Evolutionary conservation across 1,140 invertebrate species (phyloP), one percentile per base, ranked within the genome.

Genomic region (Neelides sp.): DNA sequence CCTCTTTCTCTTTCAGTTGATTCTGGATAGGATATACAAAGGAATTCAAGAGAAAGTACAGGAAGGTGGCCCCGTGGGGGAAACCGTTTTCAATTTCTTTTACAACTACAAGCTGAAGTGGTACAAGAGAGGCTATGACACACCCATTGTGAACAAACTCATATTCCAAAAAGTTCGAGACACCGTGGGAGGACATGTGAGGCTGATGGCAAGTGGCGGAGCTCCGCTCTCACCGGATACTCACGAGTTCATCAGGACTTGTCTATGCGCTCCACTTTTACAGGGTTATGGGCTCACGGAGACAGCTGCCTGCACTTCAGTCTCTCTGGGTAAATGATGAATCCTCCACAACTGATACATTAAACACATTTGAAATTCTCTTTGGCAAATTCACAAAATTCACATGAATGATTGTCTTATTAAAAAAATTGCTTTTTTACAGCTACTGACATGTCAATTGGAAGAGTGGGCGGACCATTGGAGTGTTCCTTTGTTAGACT

Each of bases 261-360:
- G 90, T 65, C 75, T 98, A 20, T 95, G 89, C 65, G 81, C 85
- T 36, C 81, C 82, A 37, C 78, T 98, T 20, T 78, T 87, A 41
- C 90, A 94, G 66, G 95, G 94, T 39, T 98, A 98, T 71, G 95
- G 94, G 5, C 76, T 98, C 28, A 98, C 95, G 1, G 94, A 98
- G 76, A 96, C 92, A 8, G 85, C 84, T 59, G 93, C 90, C 2
- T 89, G 84, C 63, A 89, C 87, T 23, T 85, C 88, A 15, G 82
- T 94, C 46, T 85, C 88, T 77, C 82, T 91, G 65, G 69, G 81
- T 81, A 71, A 70, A 73, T 74, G 55, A 34, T 17, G 36, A 24
- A 36, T 44, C 48, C 26, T 27, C 32, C n/a, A 27, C 28, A 45
- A 51, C 34, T 4, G 15, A 37, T 30, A 42, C 27, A 19, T 19